These are phyloP conservation scores for Alfaro cultratus DNA, from an alignment of 2,797 vertebrate species.

Conservation along the genomic window DNA sequence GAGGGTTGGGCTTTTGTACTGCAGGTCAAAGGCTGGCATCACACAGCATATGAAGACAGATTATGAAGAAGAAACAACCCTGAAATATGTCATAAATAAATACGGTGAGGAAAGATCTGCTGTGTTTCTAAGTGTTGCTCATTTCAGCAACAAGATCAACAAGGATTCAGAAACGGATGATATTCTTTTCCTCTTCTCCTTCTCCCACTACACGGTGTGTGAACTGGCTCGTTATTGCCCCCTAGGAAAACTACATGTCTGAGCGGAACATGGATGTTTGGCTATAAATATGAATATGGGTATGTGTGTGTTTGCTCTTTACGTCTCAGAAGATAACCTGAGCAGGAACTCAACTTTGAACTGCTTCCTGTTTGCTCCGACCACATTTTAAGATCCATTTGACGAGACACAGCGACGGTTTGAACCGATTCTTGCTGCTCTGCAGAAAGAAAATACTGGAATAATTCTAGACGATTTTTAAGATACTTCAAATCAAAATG, in stretches of 20 bases:
- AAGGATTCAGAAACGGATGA: not conserved
- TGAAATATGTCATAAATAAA: not conserved
- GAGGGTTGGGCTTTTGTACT: not conserved
- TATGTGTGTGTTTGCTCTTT: not conserved
- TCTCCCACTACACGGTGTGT: not conserved
- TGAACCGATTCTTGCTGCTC: not conserved
- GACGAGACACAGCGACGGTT: not conserved
- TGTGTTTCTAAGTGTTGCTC: not conserved
- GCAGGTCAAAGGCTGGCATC: not conserved
- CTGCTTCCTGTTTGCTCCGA: not conserved
- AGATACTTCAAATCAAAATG: not conserved
- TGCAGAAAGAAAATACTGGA: not conserved
- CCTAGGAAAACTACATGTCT: not conserved
- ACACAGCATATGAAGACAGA: not conserved
- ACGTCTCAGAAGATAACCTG: not conserved
- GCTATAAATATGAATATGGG: not conserved
- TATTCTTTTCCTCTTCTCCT: not conserved
- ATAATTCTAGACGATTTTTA: not conserved
- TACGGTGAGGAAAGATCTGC: not conserved
- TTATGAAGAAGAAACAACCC: not conserved
- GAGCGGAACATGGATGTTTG: not conserved
- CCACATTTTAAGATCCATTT: not conserved
- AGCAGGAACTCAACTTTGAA: not conserved
- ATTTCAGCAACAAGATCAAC: not conserved
- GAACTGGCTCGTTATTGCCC: not conserved